Conservation (phyloP, 2,888 invertebrate genomes). For the Hyles lineata region DNA sequence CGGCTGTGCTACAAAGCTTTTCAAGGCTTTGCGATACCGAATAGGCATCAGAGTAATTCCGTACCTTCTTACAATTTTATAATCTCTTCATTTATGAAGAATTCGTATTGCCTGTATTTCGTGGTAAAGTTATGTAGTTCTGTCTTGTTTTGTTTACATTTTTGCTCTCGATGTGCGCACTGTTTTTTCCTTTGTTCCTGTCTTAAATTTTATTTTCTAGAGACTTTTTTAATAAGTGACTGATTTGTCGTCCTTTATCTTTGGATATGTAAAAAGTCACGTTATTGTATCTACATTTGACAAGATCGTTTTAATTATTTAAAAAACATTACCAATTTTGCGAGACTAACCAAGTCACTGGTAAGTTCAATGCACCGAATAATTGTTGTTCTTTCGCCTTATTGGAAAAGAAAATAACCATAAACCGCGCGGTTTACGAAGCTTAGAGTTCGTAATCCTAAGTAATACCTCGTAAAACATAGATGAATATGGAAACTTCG, state of each 20-base stretch:
- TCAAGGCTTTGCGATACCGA: not conserved
- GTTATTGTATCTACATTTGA: no score
- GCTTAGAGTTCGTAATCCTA: slow-evolving; percentile 27
- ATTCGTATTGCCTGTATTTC: not conserved
- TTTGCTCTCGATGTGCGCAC: no score
- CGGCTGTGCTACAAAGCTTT: not conserved
- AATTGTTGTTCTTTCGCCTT: slow-evolving; percentile 31
- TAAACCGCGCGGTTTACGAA: slow-evolving; percentile 46
- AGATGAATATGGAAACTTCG: slow-evolving; percentile 45
- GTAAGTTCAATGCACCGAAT: slow-evolving; percentile 19
- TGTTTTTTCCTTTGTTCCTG: no score
- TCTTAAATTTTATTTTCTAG: no score
- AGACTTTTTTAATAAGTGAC: no score
- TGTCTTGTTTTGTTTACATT: no score
- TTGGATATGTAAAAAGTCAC: no score
- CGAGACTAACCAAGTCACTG: not conserved
- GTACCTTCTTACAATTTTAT: not conserved
- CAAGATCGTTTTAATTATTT: not conserved
- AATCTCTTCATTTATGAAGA: not conserved
- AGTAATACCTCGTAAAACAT: slow-evolving; percentile 40
- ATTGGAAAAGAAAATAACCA: slow-evolving; percentile 45
- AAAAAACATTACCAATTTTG: not conserved
- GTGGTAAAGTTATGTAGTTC: not conserved
- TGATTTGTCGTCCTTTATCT: no score
- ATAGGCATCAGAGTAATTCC: not conserved